These are phyloP conservation scores for Seladonia tumulorum DNA, from an alignment of 2,888 invertebrate species.

Conservation along the genomic window DNA sequence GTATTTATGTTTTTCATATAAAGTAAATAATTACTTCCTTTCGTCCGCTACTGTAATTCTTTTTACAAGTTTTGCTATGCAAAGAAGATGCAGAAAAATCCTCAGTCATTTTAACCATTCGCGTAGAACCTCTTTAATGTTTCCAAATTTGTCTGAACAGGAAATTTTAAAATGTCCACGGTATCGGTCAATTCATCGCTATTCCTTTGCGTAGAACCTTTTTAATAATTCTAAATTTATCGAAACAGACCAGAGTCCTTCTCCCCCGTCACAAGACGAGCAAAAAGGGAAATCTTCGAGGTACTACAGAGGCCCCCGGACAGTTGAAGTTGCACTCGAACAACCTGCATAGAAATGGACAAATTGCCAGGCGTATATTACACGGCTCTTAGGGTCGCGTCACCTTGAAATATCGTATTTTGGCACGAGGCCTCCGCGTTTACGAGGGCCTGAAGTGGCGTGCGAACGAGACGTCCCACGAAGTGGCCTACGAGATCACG, in stretches of 20 bases:
- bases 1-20: too few species aligned
- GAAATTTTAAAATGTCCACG: too few species aligned
- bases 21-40: too few species aligned
- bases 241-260: not conserved
- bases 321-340: conserved; percentile 62
- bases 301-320: not conserved
- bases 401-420: conserved; percentile 81
- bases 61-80: too few species aligned
- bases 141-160: too few species aligned
- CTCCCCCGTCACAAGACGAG: not conserved
- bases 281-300: not conserved
- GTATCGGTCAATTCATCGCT: too few species aligned
- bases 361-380: conserved; percentile 81
- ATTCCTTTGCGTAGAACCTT: not conserved
- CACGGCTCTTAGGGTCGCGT: conserved; percentile 77
- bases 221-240: not conserved
- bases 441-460: conserved; percentile 49
- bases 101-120: too few species aligned
- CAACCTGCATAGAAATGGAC: conserved; percentile 75
- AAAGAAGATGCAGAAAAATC: too few species aligned
- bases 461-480: conserved; percentile 62
- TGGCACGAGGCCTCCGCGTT: conserved; percentile 73
- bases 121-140: rapidly evolving
- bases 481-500: conserved; percentile 37
- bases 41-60: too few species aligned